Evolutionary conservation across 2,113 vertebrate genomes (phyloP).

Genomic region (Rousettus leschenaultii): DNA sequence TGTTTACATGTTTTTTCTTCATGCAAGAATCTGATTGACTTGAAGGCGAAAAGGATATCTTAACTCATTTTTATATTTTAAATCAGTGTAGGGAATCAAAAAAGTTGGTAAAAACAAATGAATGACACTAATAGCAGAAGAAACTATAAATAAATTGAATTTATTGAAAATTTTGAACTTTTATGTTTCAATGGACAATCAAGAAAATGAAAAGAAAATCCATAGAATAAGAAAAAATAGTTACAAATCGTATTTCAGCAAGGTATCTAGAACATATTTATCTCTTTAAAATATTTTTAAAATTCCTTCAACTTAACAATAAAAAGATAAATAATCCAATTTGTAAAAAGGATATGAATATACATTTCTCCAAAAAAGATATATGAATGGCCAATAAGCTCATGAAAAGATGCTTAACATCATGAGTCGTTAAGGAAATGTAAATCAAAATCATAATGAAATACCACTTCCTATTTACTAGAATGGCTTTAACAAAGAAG

Average conservation of each 20-base stretch:
- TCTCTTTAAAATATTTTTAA: background rate
- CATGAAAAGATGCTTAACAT: background rate
- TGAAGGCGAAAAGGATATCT: background rate
- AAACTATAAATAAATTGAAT: background rate
- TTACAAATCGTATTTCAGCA: background rate
- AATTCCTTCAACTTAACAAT: background rate
- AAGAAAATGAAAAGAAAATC: background rate
- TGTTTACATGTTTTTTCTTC: background rate
- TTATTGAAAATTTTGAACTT: background rate
- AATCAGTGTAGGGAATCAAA: background rate
- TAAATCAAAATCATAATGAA: constrained; percentile 15
- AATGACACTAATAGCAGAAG: background rate
- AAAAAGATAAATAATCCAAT: background rate
- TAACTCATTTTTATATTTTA: background rate
- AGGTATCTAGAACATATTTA: background rate
- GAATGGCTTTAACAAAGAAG: background rate
- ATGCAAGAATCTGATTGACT: background rate
- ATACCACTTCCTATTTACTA: background rate
- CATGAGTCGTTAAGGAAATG: background rate
- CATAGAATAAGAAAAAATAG: background rate
- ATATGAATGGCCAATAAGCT: background rate
- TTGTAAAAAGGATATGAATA: background rate
- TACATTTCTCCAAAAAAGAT: background rate
- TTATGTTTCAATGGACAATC: background rate
- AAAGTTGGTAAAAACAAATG: background rate